Conservation (phyloP, 2,888 invertebrate genomes). For the Anagyrus pseudococci region DNA sequence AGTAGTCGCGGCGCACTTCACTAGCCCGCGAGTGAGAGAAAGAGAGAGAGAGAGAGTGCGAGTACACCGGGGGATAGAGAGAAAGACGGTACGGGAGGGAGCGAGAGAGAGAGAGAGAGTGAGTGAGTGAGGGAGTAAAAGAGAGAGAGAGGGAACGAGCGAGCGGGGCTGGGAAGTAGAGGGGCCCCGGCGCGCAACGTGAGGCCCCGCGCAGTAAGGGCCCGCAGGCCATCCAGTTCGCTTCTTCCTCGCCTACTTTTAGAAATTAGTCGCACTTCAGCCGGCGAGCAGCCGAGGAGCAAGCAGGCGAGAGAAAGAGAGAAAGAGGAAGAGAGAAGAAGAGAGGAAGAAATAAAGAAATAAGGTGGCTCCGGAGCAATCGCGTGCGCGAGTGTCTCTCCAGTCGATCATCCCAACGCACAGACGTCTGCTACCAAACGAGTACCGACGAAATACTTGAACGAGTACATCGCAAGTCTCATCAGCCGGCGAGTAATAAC, state of each 20-base stretch:
- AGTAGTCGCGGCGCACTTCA: conserved; percentile 19
- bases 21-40: conserved; percentile 12
- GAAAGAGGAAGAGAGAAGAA: not conserved
- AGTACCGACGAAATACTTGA: no score
- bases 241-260: conserved; percentile 58
- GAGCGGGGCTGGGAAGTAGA: conserved; percentile 30
- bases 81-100: not conserved
- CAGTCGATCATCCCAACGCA: no score
- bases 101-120: conserved; percentile 31
- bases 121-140: conserved; percentile 36
- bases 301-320: not conserved
- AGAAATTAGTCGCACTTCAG: conserved; percentile 55
- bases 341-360: no score
- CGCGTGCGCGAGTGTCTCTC: not conserved
- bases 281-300: conserved; percentile 42
- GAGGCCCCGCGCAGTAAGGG: conserved; percentile 55
- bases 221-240: conserved; percentile 60
- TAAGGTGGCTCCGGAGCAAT: no score
- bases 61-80: not conserved
- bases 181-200: conserved; percentile 43
- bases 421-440: no score
- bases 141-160: conserved; percentile 37
- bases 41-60: conserved; percentile 4
- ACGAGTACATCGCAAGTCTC: no score
- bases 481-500: no score